Evolutionary conservation across 2,113 vertebrate genomes (phyloP), one percentile per base, ranked within the genome.

Genomic region (Festucalex cinctus): DNA sequence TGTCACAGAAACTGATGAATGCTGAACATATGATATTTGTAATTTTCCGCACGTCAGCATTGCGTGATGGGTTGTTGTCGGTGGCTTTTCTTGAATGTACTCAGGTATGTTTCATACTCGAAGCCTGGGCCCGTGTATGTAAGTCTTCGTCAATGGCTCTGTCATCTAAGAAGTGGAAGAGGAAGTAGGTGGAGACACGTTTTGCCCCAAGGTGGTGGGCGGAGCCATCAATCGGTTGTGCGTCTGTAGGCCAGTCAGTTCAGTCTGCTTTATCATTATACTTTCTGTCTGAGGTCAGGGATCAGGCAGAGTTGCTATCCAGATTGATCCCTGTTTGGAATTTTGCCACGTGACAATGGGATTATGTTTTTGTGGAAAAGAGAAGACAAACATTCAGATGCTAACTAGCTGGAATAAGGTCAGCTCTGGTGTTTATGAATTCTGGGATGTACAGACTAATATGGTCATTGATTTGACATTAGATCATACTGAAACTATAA

Each of bases 301-400:
- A 66, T 46, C 72, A 66, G 68, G 65, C 6, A 41, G 51, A 74
- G 66, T 59, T 65, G 9, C 64, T 63, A 14, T 70, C 64, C 43
- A 24, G 56, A 64, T 51, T 57, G 62, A 17, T 44, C 24, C 43
- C 16, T 22, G 12, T 41, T 54, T 39, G 28, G 65, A 28, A 58
- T 78, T 79, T 82, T 63, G 65, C 24, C 24, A n/a, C 68, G 77
- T 79, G 79, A 91, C 81, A 85, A 92, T 92, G 91, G 90, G 90
- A 92, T 57, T 92, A 86, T 91, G 90, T 78, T 89, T 79, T 51
- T 85, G 83, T 83, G 90, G 91, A 74, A 91, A 89, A 76, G 78
- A 83, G 57, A 70, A 74, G 71, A 84, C 71, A 68, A 89, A 80
- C 72, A 79, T 87, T 81, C 83, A 72, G 26, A 78, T 82, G 59